A percentile compares a stretch with the other conserved stretches of the same genome.
Evolutionary conservation across 2,888 invertebrate species (phyloP).

Genomic region (Exocentrus adspersus): DNA sequence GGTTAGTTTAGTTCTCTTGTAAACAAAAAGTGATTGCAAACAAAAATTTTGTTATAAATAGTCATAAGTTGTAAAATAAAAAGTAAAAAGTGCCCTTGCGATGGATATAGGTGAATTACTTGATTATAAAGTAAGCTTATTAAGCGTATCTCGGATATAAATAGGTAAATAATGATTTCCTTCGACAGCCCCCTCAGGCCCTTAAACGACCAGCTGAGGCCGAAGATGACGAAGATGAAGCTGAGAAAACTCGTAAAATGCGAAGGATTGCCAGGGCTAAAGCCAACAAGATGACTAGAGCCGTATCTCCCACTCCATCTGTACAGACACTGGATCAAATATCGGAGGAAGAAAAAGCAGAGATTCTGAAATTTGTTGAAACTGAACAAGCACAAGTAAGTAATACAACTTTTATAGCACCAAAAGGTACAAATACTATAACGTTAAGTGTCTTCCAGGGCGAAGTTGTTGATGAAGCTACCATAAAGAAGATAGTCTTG

Average conservation of each 20-base stretch:
- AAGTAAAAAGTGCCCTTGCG: neutral
- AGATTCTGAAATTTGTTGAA: slow-evolving; percentile 85
- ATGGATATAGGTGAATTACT: slow-evolving; percentile 71
- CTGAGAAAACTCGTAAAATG: slow-evolving; percentile 71
- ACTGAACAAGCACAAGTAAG: slow-evolving; percentile 79
- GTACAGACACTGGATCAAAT: slow-evolving; percentile 66
- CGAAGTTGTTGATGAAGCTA: slow-evolving; percentile 88
- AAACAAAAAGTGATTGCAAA: too few relatives aligned
- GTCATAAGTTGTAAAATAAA: too few relatives aligned
- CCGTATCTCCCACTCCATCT: slow-evolving; percentile 63
- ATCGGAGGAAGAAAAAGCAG: slow-evolving; percentile 78
- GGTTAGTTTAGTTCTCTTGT: too few relatives aligned
- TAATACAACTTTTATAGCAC: too few relatives aligned
- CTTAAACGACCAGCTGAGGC: slow-evolving; percentile 74
- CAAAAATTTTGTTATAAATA: too few relatives aligned
- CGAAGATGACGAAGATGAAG: slow-evolving; percentile 75
- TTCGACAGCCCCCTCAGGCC: slow-evolving; percentile 80
- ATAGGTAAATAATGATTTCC: neutral
- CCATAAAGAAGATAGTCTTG: slow-evolving; percentile 87
- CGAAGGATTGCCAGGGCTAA: slow-evolving; percentile 69
- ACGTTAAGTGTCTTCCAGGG: slow-evolving; percentile 65
- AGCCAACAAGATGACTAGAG: slow-evolving; percentile 65
- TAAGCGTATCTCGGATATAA: neutral
- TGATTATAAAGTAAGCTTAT: slow-evolving; percentile 66
- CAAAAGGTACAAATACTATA: neutral